Percentiles rank a stretch among this genome's conserved stretches.
Conservation (phyloP, 2,113 vertebrate genomes). For the Zosterops pallidus region DNA sequence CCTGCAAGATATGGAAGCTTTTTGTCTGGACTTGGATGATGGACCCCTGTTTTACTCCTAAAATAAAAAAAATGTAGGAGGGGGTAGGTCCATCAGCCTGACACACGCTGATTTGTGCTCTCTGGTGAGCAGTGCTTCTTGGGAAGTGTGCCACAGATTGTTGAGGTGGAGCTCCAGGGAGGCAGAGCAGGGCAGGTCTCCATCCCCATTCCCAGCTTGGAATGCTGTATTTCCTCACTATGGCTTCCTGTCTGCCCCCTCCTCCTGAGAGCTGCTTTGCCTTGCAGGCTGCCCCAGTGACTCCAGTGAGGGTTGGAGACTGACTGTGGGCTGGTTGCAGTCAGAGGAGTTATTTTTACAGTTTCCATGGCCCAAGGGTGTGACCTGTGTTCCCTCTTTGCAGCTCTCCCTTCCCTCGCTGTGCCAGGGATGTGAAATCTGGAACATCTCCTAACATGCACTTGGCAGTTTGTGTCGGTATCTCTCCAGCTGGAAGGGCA, state of each 20-base stretch:
- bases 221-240: accelerated
- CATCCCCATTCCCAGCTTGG: accelerated
- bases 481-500: neutral
- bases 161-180: neutral
- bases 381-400: neutral
- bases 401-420: neutral
- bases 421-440: neutral
- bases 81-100: neutral
- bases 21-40: neutral
- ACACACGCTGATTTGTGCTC: accelerated
- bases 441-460: accelerated
- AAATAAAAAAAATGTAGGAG: neutral
- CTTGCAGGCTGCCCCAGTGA: neutral
- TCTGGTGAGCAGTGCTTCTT: accelerated
- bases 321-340: neutral
- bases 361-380: neutral
- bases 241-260: neutral
- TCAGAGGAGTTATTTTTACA: neutral
- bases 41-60: neutral
- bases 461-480: neutral
- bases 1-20: neutral
- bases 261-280: neutral
- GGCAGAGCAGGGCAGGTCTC: neutral
- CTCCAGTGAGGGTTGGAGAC: neutral
- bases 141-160: accelerated